These are phyloP conservation scores for Eulemur rufifrons DNA, from an alignment of 2,113 vertebrate genomes.

Conservation along the genomic window DNA sequence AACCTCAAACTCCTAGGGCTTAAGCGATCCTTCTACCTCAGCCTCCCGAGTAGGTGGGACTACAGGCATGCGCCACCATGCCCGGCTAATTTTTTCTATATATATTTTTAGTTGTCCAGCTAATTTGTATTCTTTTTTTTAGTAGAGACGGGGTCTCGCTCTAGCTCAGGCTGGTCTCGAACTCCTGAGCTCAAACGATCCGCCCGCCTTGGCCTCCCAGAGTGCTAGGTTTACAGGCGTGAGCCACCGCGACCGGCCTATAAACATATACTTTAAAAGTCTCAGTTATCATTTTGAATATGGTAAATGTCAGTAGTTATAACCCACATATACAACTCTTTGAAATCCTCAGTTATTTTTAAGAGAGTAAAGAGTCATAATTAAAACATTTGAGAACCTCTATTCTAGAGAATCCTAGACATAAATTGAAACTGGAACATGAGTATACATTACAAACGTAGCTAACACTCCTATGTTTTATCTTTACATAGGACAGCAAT, in stretches of 20 bases:
- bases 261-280: neutral
- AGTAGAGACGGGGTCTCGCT: too few species aligned
- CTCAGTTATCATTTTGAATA: neutral
- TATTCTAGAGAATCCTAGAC: neutral
- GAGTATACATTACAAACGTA: neutral
- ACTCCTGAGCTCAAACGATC: too few species aligned
- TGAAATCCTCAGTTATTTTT: neutral
- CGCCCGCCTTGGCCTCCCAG: too few species aligned
- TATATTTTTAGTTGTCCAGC: too few species aligned
- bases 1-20: too few species aligned
- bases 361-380: conserved; percentile 8
- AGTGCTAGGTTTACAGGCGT: too few species aligned
- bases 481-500: neutral
- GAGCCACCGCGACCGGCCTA: neutral
- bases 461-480: neutral
- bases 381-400: neutral
- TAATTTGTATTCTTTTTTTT: too few species aligned
- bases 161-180: too few species aligned
- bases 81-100: too few species aligned
- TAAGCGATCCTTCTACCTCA: too few species aligned
- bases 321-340: neutral
- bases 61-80: too few species aligned
- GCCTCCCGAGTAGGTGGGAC: too few species aligned
- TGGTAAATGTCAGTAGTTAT: neutral
- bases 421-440: neutral